Evolutionary conservation across 1,140 invertebrate genomes (phyloP), one percentile per base, ranked within the genome.

Genomic region (Leptinotarsa undecemlineata): DNA sequence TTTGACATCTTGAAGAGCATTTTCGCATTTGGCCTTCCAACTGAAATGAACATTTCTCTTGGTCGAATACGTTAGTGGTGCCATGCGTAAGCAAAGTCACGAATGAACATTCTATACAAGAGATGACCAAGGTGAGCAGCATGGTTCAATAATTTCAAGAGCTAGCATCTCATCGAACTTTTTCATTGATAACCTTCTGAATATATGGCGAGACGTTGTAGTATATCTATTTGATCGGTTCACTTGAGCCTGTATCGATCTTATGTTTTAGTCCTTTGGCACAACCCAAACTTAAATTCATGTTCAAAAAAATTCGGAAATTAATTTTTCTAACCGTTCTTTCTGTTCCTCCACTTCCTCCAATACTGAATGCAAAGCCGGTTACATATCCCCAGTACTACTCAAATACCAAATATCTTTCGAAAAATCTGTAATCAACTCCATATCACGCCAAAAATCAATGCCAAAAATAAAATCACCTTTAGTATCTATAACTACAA

Each of bases 41-140:
- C 0, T 23, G 23, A 23, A 23, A 23, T 23, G 23, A 23, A 23
- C 23, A 23, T 23, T 23, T 3, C 4, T 23, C 23, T 23, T 23
- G 23, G 23, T 23, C 23, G 4, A 23, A 23, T 23, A 3, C 23
- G 23, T 23, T 23, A 23, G 23, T 23, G 23, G 23, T 23, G 23
- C 23, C 23, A 23, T 23, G 4, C 23, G 23, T 23, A 23, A 23
- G 23, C 23, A 23, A 23, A 23, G 23, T 23, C 23, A 23, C 23
- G 23, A 23, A 23, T 23, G 23, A 23, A 23, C 4, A 3, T 23
- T 3, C 23, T 23, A 23, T 23, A 23, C 23, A n/a, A n/a, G 88
- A 1, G 84, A 83, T 11, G 83, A 78, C 85, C 87, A 90, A 0
- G 85, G 78, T 15, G 81, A 85, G 0, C 78, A 76, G 4, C 83